Evolutionary conservation across 2,888 invertebrate species (phyloP).

Genomic region (Liodrosophila aerea): DNA sequence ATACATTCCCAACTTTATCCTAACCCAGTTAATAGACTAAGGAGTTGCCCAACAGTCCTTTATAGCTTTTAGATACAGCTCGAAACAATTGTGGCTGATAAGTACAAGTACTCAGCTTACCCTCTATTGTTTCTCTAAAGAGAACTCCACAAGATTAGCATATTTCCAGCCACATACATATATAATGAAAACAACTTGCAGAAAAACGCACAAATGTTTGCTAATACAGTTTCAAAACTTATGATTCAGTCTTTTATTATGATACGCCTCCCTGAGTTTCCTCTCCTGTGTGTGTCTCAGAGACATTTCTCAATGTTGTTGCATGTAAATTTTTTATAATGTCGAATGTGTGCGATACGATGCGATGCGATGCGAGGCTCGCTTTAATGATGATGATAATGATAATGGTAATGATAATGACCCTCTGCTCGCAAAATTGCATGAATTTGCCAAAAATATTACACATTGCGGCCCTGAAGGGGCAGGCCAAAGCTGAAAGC

Average conservation of each 20-base stretch:
- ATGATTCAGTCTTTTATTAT: constrained; percentile 25
- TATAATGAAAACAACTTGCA: constrained; percentile 1
- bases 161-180: constrained; percentile 11
- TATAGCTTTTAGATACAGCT: too few relatives aligned
- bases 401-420: constrained; percentile 48
- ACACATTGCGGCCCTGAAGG: constrained; percentile 34
- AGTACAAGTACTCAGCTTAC: too few relatives aligned
- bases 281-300: neutral
- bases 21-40: too few relatives aligned
- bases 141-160: constrained; percentile 35
- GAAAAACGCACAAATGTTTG: constrained; percentile 26
- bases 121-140: too few relatives aligned
- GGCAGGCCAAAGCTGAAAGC: neutral
- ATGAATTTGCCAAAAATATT: constrained; percentile 48
- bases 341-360: too few relatives aligned
- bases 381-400: constrained; percentile 47
- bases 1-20: too few relatives aligned
- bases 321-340: constrained; percentile 48
- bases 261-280: neutral
- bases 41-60: too few relatives aligned
- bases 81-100: too few relatives aligned
- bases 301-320: constrained; percentile 28
- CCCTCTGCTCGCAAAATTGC: constrained; percentile 44
- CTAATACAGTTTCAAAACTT: constrained; percentile 32
- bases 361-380: too few relatives aligned